Evolutionary conservation across 2,113 vertebrate genomes (phyloP).

Genomic region (Aix galericulata): DNA sequence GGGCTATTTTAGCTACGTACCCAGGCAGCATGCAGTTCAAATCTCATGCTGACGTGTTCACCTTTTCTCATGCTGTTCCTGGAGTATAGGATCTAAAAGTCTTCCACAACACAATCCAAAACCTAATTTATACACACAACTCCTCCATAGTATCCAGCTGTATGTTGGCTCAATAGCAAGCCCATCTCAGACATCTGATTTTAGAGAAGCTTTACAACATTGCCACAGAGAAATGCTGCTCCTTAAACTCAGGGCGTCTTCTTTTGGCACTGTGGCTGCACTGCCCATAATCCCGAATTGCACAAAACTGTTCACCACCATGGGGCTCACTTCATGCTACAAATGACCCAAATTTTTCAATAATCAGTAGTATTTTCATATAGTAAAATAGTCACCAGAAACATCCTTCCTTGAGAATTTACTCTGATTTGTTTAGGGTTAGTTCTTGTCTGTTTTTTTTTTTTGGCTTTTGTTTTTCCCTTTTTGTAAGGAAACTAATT

Average conservation of each 20-base stretch:
- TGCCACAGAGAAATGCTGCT: not conserved
- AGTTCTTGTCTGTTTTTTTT: accelerated
- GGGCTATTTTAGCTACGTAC: not conserved
- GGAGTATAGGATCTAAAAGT: not conserved
- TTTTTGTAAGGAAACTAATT: not conserved
- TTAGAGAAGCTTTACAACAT: not conserved
- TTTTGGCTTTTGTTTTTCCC: not conserved
- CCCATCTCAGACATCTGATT: not conserved
- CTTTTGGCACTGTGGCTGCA: not conserved
- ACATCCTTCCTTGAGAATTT: not conserved
- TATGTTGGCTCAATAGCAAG: not conserved
- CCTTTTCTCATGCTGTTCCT: not conserved
- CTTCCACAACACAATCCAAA: not conserved
- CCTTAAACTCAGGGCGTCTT: not conserved
- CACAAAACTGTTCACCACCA: not conserved
- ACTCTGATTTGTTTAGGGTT: not conserved
- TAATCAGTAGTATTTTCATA: not conserved
- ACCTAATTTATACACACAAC: not conserved
- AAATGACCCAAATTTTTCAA: not conserved
- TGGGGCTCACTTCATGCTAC: accelerated
- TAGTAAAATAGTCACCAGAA: not conserved
- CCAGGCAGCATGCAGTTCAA: not conserved
- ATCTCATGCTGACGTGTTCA: not conserved
- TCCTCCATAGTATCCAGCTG: not conserved
- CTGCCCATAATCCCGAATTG: accelerated